Base-by-base conservation (phyloP, 2,797 vertebrate species). In the Sebastes steindachneri region DNA sequence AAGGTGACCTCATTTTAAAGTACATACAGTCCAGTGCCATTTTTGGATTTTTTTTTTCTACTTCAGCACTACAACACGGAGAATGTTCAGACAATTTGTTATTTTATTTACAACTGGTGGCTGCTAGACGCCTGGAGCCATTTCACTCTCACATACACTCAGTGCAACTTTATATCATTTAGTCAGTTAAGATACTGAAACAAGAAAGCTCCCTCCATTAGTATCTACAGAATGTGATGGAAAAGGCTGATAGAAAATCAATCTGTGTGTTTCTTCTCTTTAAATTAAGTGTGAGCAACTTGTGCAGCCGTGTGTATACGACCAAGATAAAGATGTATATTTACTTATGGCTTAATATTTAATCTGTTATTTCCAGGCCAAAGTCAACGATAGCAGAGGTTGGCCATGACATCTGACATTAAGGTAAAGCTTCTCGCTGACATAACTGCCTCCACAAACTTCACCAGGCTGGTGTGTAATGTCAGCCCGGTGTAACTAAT, bases 401-500 rank as follows among this genome's bases (percentile, higher is more conserved):
- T 12, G 81, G 87, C 58, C 84, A 71, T 78, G 91, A 92, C 93
- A 88, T 93, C 72, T 93, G 93, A 94, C 88, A 88, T 92, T 92
- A 90, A 94, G 90, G 92, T 93, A 83, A 90, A 79, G 11, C 23
- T n/a, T 84, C 69, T 54, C 28, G 1, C 33, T 68, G 58, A 60
- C 83, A 57, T 19, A 75, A 74, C 25, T 65, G 48, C 19, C 71
- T 55, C 75, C 72, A 41, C 76, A 73, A 75, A 70, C 75, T 83
- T 75, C 25, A 35, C 26, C 68, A 54, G 23, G 6, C 41, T 21
- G 79, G 84, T 90, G 89, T 91, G 80, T 88, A 92, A 91, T 92
- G 90, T 93, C 88, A 87, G 64, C 63, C 73, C 71, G 3, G 53
- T 79, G 87, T 82, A 88, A 93, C 59, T 79, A 65, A 88, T 82